Conservation (phyloP, 37 sponge, comb jelly and placozoan species). For the Bolinopsis microptera region DNA sequence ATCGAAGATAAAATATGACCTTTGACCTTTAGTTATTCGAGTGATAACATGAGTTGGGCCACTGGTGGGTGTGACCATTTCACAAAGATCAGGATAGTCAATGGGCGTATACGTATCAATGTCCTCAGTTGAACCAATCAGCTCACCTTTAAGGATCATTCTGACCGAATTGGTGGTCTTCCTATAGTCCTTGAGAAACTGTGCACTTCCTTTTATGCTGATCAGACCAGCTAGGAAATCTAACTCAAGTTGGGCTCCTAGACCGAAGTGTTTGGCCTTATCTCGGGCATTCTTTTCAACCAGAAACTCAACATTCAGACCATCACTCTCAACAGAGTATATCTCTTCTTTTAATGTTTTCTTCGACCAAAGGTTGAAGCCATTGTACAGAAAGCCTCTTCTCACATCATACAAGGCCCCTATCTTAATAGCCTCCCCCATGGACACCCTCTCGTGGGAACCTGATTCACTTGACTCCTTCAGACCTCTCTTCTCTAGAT, state of each 20-base stretch:
- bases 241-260: constrained; percentile 8
- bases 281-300: neutral
- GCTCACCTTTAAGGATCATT: neutral
- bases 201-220: constrained; percentile 34
- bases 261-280: neutral
- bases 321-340: neutral
- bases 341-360: neutral
- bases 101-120: neutral
- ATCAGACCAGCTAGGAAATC: constrained; percentile 48
- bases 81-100: constrained; percentile 1
- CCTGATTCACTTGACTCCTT: neutral
- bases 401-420: constrained; percentile 35
- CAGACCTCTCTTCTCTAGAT: neutral
- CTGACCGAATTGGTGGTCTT: neutral
- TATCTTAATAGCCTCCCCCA: constrained; percentile 43
- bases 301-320: neutral
- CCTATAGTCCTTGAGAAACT: neutral
- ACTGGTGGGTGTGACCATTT: constrained; percentile 15
- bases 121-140: neutral
- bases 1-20: constrained; percentile 34
- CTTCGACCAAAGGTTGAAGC: constrained; percentile 45
- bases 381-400: constrained; percentile 36
- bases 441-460: neutral
- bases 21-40: neutral
- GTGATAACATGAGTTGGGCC: constrained; percentile 28